These are phyloP conservation scores for Acanthochromis polyacanthus DNA, from an alignment of 2,113 vertebrate species.

Conservation along the genomic window DNA sequence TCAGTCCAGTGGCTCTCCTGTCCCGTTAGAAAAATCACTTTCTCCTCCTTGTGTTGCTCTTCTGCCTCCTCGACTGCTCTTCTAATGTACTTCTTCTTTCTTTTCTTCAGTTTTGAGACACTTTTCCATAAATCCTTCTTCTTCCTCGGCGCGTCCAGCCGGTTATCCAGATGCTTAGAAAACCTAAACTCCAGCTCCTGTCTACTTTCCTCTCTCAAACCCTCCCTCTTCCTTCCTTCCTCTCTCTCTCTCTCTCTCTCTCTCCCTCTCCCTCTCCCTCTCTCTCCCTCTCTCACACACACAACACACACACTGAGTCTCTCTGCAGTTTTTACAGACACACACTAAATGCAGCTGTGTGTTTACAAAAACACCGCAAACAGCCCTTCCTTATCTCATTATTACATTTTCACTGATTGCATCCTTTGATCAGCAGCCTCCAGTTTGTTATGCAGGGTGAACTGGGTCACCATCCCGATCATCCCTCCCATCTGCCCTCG, in stretches of 20 bases:
- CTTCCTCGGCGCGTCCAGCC: neutral
- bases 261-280: constrained; percentile 52
- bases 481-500: constrained; percentile 37
- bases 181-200: constrained; percentile 45
- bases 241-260: constrained; percentile 9
- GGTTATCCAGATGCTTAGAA: constrained; percentile 62
- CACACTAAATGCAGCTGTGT: constrained; percentile 10
- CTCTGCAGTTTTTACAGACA: neutral
- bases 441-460: constrained; percentile 35
- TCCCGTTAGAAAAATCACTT: constrained; percentile 32
- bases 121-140: constrained; percentile 9
- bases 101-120: neutral
- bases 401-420: constrained; percentile 4
- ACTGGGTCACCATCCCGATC: constrained; percentile 57
- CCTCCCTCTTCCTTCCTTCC: constrained; percentile 62
- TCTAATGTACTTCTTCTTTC: neutral
- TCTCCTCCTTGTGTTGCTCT: neutral
- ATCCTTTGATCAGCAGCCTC: constrained; percentile 20
- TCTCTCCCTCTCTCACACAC: constrained; percentile 1
- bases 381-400: neutral
- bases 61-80: neutral
- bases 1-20: neutral
- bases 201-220: constrained; percentile 50
- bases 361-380: constrained; percentile 5
- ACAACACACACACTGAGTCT: neutral